Conservation (phyloP, 1,140 invertebrate species). For the Stegodyphus dumicola region DNA sequence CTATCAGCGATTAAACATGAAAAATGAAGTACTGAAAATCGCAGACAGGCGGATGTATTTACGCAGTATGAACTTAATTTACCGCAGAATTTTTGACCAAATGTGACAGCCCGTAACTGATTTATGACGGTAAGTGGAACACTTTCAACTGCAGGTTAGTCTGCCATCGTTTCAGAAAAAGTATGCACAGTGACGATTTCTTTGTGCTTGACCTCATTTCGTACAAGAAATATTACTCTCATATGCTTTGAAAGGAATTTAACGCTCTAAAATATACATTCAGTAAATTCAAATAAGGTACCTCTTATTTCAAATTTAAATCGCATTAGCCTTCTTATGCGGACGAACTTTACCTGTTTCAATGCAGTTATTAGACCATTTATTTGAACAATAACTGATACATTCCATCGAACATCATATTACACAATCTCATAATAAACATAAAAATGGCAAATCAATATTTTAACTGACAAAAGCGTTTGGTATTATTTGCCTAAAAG, state of each 20-base stretch:
- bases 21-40: neutral
- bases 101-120: neutral
- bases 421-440: no score
- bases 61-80: neutral
- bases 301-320: neutral
- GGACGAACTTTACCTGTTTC: neutral
- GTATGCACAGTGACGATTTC: neutral
- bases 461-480: no score
- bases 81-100: neutral
- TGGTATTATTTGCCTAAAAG: no score
- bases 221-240: neutral
- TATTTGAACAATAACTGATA: neutral
- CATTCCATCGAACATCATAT: neutral
- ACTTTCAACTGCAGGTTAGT: neutral
- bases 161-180: neutral
- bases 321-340: neutral
- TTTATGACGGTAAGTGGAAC: neutral
- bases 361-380: neutral
- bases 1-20: neutral
- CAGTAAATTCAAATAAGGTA: neutral
- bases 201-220: neutral
- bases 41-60: neutral
- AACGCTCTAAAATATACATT: neutral
- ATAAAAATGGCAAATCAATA: no score
- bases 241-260: neutral